These are phyloP conservation scores for Silurus glanis DNA, from an alignment of 2,113 vertebrate species.

Conservation along the genomic window DNA sequence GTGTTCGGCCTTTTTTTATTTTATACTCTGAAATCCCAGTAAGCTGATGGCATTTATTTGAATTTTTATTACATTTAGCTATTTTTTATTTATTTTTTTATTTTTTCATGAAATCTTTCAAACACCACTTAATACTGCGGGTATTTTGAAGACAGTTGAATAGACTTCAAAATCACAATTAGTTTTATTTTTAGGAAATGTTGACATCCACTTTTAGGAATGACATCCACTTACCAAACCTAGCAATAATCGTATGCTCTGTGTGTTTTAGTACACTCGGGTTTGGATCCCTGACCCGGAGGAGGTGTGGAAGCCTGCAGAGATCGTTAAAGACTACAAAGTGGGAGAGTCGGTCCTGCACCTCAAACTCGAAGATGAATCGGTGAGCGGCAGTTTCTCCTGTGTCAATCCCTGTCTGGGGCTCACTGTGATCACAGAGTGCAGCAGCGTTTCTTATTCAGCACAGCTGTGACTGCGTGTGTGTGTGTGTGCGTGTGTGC, in stretches of 20 bases:
- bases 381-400: conserved; percentile 69
- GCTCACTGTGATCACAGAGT: neutral
- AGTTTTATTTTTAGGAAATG: no score
- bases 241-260: neutral
- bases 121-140: no score
- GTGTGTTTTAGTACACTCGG: conserved; percentile 78
- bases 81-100: no score
- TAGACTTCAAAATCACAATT: no score
- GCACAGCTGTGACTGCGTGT: conserved; percentile 1
- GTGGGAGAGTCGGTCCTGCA: conserved; percentile 82
- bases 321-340: conserved; percentile 86
- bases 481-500: conserved; percentile 13
- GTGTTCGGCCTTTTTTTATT: neutral
- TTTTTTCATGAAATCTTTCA: neutral
- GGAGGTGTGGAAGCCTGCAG: conserved; percentile 89
- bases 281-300: conserved; percentile 94
- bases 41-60: neutral
- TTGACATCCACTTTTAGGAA: neutral
- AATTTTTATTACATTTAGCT: no score
- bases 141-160: no score
- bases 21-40: neutral
- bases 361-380: conserved; percentile 90
- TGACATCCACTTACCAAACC: neutral
- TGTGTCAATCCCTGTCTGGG: neutral
- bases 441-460: neutral